A percentile compares a stretch with the other conserved stretches of the same genome.
Evolutionary conservation across 2,888 invertebrate species (phyloP).

Genomic region (Melanostoma mellinum): DNA sequence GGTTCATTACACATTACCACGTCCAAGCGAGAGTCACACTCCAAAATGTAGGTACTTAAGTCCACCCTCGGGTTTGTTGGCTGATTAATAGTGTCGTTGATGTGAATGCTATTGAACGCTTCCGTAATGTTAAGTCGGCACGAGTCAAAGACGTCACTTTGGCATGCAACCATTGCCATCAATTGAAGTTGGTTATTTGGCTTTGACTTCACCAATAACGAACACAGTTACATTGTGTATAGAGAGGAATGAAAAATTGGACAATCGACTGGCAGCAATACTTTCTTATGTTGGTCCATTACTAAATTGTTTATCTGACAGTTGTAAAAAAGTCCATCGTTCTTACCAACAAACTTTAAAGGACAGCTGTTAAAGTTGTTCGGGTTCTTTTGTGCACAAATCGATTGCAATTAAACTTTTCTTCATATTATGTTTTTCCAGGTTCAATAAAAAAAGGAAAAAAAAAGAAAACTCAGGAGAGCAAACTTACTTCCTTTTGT

Average conservation of each 20-base stretch:
- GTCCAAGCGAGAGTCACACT: slow-evolving; percentile 27
- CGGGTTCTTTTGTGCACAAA: slow-evolving; percentile 13
- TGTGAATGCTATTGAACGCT: slow-evolving; percentile 62
- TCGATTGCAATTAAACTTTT: slow-evolving; percentile 56
- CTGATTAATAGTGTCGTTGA: slow-evolving; percentile 69
- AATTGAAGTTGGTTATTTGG: slow-evolving; percentile 53
- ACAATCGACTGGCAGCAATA: slow-evolving; percentile 49
- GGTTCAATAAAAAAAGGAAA: slow-evolving; percentile 5
- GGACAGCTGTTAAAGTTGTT: slow-evolving; percentile 6
- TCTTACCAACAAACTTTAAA: neutral
- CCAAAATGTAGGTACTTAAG: neutral
- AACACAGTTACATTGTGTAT: neutral
- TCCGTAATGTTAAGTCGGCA: slow-evolving; percentile 46
- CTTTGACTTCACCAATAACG: slow-evolving; percentile 23
- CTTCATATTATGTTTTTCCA: slow-evolving; percentile 15
- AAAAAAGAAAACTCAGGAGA: slow-evolving; percentile 3
- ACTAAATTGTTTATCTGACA: slow-evolving; percentile 41
- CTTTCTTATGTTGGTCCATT: slow-evolving; percentile 25
- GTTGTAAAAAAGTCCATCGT: neutral
- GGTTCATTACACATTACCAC: slow-evolving; percentile 62
- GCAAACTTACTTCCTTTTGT: slow-evolving; percentile 47
- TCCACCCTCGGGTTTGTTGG: slow-evolving; percentile 32
- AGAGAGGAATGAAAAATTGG: slow-evolving; percentile 52
- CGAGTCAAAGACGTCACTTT: slow-evolving; percentile 35
- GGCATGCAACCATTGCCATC: slow-evolving; percentile 38